Conservation (phyloP, 2,113 vertebrate species). For the Enhydra lutris region DNA sequence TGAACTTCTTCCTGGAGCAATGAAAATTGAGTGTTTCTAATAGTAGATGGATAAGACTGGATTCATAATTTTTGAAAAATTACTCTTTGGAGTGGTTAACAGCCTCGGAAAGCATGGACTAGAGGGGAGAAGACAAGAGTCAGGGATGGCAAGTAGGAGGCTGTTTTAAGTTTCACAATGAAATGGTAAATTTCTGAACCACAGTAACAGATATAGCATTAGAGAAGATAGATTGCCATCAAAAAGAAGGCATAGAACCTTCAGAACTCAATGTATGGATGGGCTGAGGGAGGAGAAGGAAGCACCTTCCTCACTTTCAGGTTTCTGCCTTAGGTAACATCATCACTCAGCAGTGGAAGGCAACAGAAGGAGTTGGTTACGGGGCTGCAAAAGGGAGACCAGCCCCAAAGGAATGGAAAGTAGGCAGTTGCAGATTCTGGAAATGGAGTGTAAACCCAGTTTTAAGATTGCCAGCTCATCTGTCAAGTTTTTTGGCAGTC, state of each 20-base stretch:
- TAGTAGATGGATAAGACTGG: background rate
- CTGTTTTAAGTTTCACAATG: accelerated
- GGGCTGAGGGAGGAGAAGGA: background rate
- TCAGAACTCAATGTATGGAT: background rate
- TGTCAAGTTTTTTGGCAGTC: background rate
- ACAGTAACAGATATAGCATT: accelerated
- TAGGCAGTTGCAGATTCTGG: background rate
- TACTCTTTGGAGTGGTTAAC: background rate
- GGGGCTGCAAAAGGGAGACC: background rate
- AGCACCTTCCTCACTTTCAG: background rate
- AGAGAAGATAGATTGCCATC: background rate
- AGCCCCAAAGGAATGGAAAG: background rate
- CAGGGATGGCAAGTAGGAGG: background rate
- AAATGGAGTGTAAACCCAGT: background rate
- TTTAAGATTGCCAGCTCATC: background rate
- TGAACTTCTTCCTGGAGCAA: background rate
- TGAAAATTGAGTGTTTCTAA: background rate
- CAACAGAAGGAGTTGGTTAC: background rate
- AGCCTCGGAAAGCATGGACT: background rate
- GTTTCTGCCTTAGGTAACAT: background rate
- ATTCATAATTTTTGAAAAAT: background rate
- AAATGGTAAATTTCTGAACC: background rate
- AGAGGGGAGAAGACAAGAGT: background rate
- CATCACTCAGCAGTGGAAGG: background rate
- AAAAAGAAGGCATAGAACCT: background rate